These are phyloP conservation scores for Herpetotheres cachinnans DNA, from an alignment of 2,113 vertebrate species.

Conservation along the genomic window DNA sequence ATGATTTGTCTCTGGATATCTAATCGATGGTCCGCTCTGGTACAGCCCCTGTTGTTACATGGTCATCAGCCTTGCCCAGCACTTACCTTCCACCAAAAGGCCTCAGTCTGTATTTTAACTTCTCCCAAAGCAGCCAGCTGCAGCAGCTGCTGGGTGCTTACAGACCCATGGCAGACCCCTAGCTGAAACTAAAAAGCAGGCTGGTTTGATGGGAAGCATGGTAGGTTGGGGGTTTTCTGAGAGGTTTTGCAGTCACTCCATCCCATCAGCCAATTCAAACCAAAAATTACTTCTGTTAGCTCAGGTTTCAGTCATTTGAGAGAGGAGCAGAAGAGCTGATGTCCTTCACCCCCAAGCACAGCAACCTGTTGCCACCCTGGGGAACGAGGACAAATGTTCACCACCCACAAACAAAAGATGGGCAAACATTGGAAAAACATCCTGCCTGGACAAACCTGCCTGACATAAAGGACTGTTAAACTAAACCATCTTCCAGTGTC, in stretches of 20 bases:
- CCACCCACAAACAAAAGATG: background rate
- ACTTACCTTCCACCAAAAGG: background rate
- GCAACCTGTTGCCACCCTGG: background rate
- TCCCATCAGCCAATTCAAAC: background rate
- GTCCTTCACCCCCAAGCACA: background rate
- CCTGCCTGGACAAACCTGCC: background rate
- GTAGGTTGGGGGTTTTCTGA: background rate
- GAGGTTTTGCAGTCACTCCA: background rate
- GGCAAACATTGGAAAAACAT: background rate
- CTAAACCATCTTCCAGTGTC: background rate
- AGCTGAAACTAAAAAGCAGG: background rate
- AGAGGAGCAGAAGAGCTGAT: background rate
- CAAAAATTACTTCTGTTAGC: background rate
- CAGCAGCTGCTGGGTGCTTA: background rate
- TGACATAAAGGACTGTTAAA: background rate
- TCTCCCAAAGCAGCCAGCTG: background rate
- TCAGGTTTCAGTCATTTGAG: background rate
- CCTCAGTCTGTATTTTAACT: background rate
- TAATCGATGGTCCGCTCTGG: background rate
- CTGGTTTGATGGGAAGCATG: background rate
- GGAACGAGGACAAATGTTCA: background rate
- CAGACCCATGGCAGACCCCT: background rate
- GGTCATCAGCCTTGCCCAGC: background rate
- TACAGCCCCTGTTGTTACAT: background rate
- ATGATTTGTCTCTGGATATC: background rate